Evolutionary conservation across 2,113 vertebrate species (phyloP).

Genomic region (Cyprinodon tularosa): DNA sequence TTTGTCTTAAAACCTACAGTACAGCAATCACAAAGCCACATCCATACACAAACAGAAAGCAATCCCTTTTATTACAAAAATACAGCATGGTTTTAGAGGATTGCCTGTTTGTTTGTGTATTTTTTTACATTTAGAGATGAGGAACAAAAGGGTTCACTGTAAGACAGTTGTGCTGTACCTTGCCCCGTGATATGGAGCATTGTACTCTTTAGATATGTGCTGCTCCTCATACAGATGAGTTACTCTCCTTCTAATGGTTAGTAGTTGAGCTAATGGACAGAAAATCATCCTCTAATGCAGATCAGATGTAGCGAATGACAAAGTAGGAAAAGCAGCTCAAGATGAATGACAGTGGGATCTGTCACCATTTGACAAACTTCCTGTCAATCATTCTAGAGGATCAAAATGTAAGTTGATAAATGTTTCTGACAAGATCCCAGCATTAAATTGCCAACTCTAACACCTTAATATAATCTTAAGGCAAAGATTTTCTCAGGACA

Average conservation of each 20-base stretch:
- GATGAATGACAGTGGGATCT: constrained; percentile 15
- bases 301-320: constrained; percentile 59
- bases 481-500: constrained; percentile 11
- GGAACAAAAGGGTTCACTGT: constrained; percentile 24
- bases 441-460: background rate
- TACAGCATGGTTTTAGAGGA: constrained; percentile 20
- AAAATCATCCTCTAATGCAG: constrained; percentile 55
- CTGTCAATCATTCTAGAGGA: constrained; percentile 45
- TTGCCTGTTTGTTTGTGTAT: background rate
- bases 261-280: constrained; percentile 49
- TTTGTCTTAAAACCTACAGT: background rate
- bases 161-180: constrained; percentile 4
- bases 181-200: constrained; percentile 16
- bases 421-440: constrained; percentile 16
- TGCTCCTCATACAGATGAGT: constrained; percentile 44
- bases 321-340: constrained; percentile 9
- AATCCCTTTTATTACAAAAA: constrained; percentile 23
- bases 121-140: background rate
- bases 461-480: constrained; percentile 17
- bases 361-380: constrained; percentile 34
- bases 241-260: constrained; percentile 44
- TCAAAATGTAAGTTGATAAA: constrained; percentile 13
- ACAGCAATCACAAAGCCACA: constrained; percentile 35
- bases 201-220: constrained; percentile 22
- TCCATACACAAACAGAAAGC: background rate